Evolutionary conservation across 2,113 vertebrate genomes (phyloP), one percentile per base, ranked within the genome.

Genomic region (Nothobranchius furzeri): DNA sequence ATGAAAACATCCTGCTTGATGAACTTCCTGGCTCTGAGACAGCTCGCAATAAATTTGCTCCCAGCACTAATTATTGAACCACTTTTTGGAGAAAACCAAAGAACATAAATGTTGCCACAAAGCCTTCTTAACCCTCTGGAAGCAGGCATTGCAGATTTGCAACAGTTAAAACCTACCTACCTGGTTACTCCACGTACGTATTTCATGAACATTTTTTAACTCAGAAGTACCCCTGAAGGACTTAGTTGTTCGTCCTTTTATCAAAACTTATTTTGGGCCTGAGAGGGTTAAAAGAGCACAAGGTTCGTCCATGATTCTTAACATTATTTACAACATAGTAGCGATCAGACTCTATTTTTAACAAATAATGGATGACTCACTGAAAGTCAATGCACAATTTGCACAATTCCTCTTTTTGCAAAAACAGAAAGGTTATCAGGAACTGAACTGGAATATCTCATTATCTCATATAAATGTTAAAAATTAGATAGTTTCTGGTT

Each of bases 281-380:
- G 20, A 20, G 20, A 20, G 20, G 20, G 20, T 20, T 20, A 8
- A 73, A 40, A 42, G 4, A 20, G 45, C 37, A 35, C 20, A 11
- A 49, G 52, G 37, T 15, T 17, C 42, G 24, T 50, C 17, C 36
- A 75, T 70, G 43, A 72, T 64, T 80, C 75, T 67, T 17, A 61
- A 30, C 40, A 65, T 24, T 68, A 50, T 66, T 83, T 45, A 64
- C 40, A n/a, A 17, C 66, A 59, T 35, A 37, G 79, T 59, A 40
- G 45, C 70, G 61, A 60, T 67, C 71, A 74, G 45, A 55, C 52
- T 68, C 78, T 78, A 88, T 88, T 86, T 71, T 74, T 9, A 85
- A 82, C 45, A 52, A 51, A 79, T 51, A 73, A 82, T 76, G 36
- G n/a, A 76, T 85, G 79, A 87, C 64, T 83, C 71, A 85, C 59